phyloP scores from a whole-genome alignment of 53 echinoderm and acorn worm species.

The Temnopleurus reevesii region DNA sequence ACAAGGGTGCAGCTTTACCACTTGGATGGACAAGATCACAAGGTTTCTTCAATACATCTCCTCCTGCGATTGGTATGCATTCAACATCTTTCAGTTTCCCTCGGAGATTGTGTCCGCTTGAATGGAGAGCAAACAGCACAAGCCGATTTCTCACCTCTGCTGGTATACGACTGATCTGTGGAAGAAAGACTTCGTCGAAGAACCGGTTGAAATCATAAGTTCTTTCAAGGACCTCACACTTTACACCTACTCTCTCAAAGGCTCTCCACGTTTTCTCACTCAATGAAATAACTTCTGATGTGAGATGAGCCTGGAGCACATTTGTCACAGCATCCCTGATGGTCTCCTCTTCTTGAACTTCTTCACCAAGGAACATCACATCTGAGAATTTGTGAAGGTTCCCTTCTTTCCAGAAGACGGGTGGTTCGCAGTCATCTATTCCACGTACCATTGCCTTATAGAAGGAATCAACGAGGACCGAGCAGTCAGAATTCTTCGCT shows the following conservation, averaged over 20 bases:
- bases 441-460: slow-evolving; percentile 45
- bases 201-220: slow-evolving; percentile 47
- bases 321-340: background rate
- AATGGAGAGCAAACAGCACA: slow-evolving; percentile 46
- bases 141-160: background rate
- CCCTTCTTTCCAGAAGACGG: slow-evolving; percentile 41
- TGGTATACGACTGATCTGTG: background rate
- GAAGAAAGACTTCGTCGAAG: slow-evolving; percentile 42
- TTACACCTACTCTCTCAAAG: background rate
- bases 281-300: slow-evolving; percentile 16
- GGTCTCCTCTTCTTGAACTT: background rate
- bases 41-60: background rate
- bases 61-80: slow-evolving; percentile 49
- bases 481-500: slow-evolving; percentile 37
- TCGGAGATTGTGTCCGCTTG: background rate
- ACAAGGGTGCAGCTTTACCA: slow-evolving; percentile 3
- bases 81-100: slow-evolving; percentile 1
- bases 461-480: slow-evolving; percentile 29
- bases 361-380: slow-evolving; percentile 10
- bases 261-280: slow-evolving; percentile 1
- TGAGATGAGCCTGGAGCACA: background rate
- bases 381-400: background rate
- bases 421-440: background rate
- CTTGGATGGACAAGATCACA: slow-evolving; percentile 45
- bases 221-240: background rate